Conservation (phyloP, 2,113 vertebrate species). For the Oncorhynchus mykiss region DNA sequence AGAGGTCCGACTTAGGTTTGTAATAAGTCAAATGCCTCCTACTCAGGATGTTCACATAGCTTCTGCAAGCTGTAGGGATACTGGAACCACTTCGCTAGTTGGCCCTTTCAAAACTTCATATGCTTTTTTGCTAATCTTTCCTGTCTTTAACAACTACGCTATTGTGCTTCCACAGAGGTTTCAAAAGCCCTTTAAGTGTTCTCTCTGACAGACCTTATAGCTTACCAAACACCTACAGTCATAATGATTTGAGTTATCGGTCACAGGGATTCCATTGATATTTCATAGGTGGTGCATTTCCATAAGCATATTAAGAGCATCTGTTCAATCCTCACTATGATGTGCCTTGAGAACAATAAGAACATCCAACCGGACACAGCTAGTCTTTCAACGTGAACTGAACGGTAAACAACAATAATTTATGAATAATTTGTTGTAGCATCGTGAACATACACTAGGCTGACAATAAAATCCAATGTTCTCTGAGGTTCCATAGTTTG, state of each 20-base stretch:
- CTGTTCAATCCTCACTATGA: background rate
- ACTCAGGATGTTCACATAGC: conserved; percentile 23
- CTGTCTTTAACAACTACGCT: conserved; percentile 4
- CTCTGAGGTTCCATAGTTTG: too few species aligned
- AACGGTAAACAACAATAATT: too few species aligned
- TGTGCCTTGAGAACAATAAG: too few species aligned
- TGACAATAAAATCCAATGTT: too few species aligned
- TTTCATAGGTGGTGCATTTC: background rate
- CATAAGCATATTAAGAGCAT: background rate
- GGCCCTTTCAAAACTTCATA: conserved; percentile 15
- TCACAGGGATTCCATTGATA: background rate
- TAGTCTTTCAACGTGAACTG: too few species aligned
- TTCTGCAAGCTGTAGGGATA: conserved; percentile 29
- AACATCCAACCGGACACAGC: too few species aligned
- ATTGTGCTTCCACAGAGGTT: background rate
- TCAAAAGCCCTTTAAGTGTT: background rate
- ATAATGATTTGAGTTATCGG: background rate
- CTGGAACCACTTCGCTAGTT: conserved; percentile 31
- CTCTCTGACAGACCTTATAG: background rate
- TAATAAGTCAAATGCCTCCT: conserved; percentile 24
- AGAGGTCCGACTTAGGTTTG: conserved; percentile 8
- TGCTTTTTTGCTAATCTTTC: conserved; percentile 28
- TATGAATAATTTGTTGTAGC: too few species aligned
- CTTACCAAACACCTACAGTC: background rate
- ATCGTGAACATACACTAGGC: too few species aligned